phyloP scores from a whole-genome alignment of 2,797 vertebrate species.

The Eidolon dupreanum region DNA sequence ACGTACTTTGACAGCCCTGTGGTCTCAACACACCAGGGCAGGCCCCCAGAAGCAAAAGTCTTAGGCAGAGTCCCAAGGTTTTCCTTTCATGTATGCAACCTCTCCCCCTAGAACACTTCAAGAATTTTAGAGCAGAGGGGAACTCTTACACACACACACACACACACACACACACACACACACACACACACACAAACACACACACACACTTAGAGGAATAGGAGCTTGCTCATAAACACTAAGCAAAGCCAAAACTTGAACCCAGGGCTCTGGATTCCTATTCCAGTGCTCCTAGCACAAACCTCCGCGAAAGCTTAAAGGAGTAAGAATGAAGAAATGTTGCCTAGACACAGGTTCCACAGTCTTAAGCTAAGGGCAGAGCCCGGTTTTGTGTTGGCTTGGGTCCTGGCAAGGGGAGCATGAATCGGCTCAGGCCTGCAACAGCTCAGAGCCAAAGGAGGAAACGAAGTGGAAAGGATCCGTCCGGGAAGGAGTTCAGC shows the following conservation, averaged over 20 bases:
- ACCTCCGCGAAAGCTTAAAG: background rate
- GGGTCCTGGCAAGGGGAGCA: background rate
- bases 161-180: accelerated
- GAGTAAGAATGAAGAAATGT: background rate
- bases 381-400: background rate
- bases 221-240: background rate
- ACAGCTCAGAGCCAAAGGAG: background rate
- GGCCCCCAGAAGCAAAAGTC: background rate
- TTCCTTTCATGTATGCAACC: background rate
- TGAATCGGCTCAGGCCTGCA: background rate
- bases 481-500: background rate
- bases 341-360: background rate
- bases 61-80: background rate
- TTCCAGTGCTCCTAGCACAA: background rate
- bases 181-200: too few relatives aligned
- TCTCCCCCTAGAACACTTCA: background rate
- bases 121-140: background rate
- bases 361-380: background rate
- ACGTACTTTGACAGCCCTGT: background rate
- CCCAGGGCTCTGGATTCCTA: background rate
- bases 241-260: background rate
- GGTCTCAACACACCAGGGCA: background rate
- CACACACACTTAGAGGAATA: background rate
- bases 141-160: background rate
- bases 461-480: background rate